A percentile compares a stretch with the other conserved stretches of the same genome.
These are phyloP conservation scores for Oryctolagus cuniculus DNA, from an alignment of 2,113 vertebrate genomes.

Conservation along the genomic window mOryCun1.1 NC_091442.1:14922501-14923000, in stretches of 20 bases:
- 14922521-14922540: background rate
- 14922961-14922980: too few species aligned
- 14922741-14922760: too few species aligned
- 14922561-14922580: too few species aligned
- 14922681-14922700: background rate
- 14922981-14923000: too few species aligned
- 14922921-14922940: background rate
- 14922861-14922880: background rate
- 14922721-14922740: background rate
- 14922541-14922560: background rate
- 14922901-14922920: background rate
- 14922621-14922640: background rate
- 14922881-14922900: background rate
- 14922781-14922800: accelerated
- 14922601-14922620: background rate
- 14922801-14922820: background rate
- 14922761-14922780: accelerated
- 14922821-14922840: background rate
- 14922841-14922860: background rate
- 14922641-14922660: background rate
- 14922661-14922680: background rate
- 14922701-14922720: background rate
- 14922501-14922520: background rate
- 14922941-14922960: too few species aligned
- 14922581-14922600: too few species aligned